A percentile compares a stretch with the other conserved stretches of the same genome.
Conservation (phyloP, 2,888 invertebrate species). For the Pandemis heparana region DNA sequence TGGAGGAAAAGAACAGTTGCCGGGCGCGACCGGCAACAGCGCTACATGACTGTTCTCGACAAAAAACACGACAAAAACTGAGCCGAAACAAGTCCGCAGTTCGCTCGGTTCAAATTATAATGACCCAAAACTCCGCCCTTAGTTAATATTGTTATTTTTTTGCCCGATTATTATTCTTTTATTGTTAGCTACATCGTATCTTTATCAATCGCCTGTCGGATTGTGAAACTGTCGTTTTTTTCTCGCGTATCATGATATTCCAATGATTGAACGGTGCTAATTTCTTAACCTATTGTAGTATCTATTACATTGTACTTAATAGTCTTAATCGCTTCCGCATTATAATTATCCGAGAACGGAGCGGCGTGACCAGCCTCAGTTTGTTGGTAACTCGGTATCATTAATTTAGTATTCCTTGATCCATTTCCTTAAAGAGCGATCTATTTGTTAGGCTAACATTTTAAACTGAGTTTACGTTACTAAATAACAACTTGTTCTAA, state of each 20-base stretch:
- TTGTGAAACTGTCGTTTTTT: conserved; percentile 41
- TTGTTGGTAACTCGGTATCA: conserved; percentile 9
- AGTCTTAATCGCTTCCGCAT: conserved; percentile 72
- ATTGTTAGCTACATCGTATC: conserved; percentile 44
- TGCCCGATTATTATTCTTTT: conserved; percentile 46
- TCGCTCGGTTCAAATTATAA: conserved; percentile 74
- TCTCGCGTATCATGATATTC: conserved; percentile 54
- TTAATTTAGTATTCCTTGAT: conserved; percentile 18
- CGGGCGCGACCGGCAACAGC: conserved; percentile 58
- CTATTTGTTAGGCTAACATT: conserved; percentile 3
- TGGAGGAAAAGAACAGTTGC: conserved; percentile 75
- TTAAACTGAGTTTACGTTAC: conserved; percentile 6
- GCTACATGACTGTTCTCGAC: conserved; percentile 60
- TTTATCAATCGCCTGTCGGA: conserved; percentile 59
- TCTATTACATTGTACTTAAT: conserved; percentile 62
- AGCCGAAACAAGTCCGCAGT: conserved; percentile 63
- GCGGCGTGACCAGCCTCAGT: conserved; percentile 19
- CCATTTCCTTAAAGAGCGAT: conserved; percentile 11
- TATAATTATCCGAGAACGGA: conserved; percentile 32
- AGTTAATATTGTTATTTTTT: conserved; percentile 67
- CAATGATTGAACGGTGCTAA: conserved; percentile 65
- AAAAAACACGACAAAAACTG: conserved; percentile 77
- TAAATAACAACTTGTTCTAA: conserved; percentile 10
- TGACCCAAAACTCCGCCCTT: conserved; percentile 75
- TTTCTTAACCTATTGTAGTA: conserved; percentile 67